These are phyloP conservation scores for Tinamus major DNA, from an alignment of 2,797 vertebrate species.

Conservation along the genomic window DNA sequence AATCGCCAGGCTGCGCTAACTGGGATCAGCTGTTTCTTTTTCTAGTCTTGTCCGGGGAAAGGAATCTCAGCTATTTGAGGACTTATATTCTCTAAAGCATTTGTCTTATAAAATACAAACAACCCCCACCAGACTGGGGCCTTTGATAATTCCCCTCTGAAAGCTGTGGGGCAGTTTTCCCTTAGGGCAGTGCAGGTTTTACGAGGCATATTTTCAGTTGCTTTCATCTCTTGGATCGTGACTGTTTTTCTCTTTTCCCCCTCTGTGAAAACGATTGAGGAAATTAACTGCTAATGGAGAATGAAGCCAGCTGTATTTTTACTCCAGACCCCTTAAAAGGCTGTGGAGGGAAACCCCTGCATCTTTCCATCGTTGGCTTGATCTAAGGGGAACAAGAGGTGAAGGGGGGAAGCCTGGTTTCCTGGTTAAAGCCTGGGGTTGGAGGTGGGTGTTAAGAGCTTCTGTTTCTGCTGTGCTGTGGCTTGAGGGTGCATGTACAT, in stretches of 20 bases:
- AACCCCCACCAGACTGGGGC: conserved; percentile 42
- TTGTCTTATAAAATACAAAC: conserved; percentile 66
- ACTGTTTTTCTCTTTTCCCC: conserved; percentile 21
- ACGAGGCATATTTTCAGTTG: conserved; percentile 58
- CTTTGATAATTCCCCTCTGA: conserved; percentile 61
- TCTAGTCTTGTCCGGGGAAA: conserved; percentile 16
- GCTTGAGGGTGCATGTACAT: not conserved
- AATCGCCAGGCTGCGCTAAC: conserved; percentile 41
- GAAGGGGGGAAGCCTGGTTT: not conserved
- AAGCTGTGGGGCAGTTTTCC: conserved; percentile 52
- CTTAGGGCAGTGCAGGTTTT: conserved; percentile 29
- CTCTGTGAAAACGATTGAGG: conserved; percentile 46
- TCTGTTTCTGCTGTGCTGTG: conserved; percentile 36
- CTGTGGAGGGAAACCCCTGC: not conserved
- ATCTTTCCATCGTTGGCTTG: not conserved
- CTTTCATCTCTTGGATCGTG: conserved; percentile 41
- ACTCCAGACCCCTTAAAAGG: not conserved
- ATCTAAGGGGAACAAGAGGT: conserved; percentile 3
- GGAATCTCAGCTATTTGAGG: conserved; percentile 68
- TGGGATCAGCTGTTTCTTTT: conserved; percentile 67
- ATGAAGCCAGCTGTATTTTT: conserved; percentile 48
- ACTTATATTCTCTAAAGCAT: conserved; percentile 66
- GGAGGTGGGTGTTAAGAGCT: conserved; percentile 43
- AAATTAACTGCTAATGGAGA: conserved; percentile 64
- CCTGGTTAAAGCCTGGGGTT: conserved; percentile 6